Conservation (phyloP, 2,888 invertebrate species). For the Drepanosiphum platanoidis region DNA sequence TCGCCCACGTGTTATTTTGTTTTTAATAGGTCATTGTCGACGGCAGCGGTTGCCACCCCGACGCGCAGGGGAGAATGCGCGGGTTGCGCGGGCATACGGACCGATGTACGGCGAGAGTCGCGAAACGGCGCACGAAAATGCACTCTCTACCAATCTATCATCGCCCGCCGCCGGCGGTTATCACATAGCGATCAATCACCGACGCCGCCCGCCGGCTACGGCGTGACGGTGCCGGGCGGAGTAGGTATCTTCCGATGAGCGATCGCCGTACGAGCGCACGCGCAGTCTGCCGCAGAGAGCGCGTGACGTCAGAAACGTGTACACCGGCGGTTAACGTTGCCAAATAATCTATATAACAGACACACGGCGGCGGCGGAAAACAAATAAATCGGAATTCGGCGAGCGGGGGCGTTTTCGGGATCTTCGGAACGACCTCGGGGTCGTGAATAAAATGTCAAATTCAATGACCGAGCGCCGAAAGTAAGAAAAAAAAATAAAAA, state of each 20-base stretch:
- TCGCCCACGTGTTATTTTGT: neutral
- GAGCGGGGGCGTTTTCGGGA: too few species aligned
- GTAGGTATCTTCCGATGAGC: conserved; percentile 1
- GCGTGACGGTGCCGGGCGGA: neutral
- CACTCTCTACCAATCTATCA: too few species aligned
- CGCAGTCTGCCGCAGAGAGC: neutral
- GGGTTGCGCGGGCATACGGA: neutral
- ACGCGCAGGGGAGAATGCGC: neutral
- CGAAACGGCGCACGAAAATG: conserved; percentile 11
- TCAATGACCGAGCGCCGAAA: too few species aligned
- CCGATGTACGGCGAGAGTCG: neutral
- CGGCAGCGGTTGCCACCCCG: neutral
- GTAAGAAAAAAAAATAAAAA: neutral
- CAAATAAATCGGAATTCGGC: neutral
- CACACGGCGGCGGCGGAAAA: neutral
- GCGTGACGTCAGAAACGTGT: conserved; percentile 40
- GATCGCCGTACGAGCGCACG: neutral
- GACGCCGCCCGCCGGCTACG: neutral
- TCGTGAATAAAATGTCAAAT: too few species aligned
- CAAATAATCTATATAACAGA: conserved; percentile 40
- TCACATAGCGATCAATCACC: conserved; percentile 15
- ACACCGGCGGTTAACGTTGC: conserved; percentile 29
- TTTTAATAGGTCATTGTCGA: conserved; percentile 31
- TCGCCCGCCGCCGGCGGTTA: neutral
- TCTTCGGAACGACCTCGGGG: neutral